These are phyloP conservation scores for Helicoverpa assulta DNA, from an alignment of 2,888 invertebrate species.

Conservation along the genomic window DNA sequence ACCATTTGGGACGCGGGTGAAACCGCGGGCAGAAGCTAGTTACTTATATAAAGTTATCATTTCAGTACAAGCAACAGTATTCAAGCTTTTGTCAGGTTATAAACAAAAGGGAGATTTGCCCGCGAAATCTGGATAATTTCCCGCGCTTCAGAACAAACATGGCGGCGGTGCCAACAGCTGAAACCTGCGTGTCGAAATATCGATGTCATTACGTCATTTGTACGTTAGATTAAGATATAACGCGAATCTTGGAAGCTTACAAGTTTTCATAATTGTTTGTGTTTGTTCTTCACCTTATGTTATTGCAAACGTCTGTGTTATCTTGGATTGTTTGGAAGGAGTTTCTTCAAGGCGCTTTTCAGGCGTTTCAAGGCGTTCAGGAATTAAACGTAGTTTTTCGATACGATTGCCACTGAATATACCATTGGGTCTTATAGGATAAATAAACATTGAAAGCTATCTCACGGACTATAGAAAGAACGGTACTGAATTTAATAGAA, in stretches of 20 bases:
- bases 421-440: too few relatives aligned
- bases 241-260: conserved; percentile 3
- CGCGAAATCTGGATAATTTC: conserved; percentile 88
- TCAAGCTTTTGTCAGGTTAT: conserved; percentile 72
- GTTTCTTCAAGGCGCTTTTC: neutral
- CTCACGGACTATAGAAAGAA: neutral
- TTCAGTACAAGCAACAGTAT: conserved; percentile 59
- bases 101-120: conserved; percentile 77
- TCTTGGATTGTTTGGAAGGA: neutral
- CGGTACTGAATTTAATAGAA: neutral
- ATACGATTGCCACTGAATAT: too few relatives aligned
- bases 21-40: too few relatives aligned
- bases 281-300: neutral
- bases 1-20: too few relatives aligned
- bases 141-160: conserved; percentile 83
- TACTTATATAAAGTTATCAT: conserved; percentile 67
- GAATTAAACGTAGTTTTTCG: too few relatives aligned
- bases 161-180: conserved; percentile 68
- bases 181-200: conserved; percentile 77
- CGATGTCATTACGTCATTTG: conserved; percentile 72
- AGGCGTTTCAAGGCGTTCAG: too few relatives aligned
- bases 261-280: neutral
- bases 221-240: conserved; percentile 58
- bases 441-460: neutral
- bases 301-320: neutral